phyloP scores from a whole-genome alignment of 2,113 vertebrate species.

The Mobula birostris region DNA sequence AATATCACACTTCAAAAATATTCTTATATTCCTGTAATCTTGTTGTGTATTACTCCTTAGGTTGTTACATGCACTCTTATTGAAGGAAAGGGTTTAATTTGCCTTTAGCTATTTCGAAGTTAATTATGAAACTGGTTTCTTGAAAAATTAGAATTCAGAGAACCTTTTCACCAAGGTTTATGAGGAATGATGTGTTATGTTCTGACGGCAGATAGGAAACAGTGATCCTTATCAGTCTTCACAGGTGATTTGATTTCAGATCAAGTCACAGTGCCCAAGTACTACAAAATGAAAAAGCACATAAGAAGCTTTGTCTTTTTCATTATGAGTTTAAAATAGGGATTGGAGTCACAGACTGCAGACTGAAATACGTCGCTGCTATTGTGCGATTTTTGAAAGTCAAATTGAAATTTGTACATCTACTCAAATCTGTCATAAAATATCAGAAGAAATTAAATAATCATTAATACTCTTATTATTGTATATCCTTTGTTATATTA shows the following conservation, averaged over 20 bases:
- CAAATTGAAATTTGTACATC: background rate
- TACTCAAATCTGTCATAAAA: background rate
- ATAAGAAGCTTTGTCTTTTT: background rate
- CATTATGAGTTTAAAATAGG: background rate
- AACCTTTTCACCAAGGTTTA: background rate
- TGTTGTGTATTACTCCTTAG: background rate
- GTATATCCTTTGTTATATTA: background rate
- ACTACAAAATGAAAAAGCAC: conserved; percentile 11
- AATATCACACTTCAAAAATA: conserved; percentile 25
- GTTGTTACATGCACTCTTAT: conserved; percentile 16
- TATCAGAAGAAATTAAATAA: background rate
- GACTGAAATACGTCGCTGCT: background rate
- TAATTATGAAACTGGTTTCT: conserved; percentile 17
- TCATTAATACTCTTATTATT: background rate
- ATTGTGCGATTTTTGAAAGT: background rate
- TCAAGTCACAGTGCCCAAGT: background rate
- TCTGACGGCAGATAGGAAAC: background rate
- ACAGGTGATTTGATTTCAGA: conserved; percentile 29
- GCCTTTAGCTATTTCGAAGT: background rate
- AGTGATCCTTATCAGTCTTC: conserved; percentile 13
- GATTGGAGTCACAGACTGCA: background rate
- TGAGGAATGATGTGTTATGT: background rate
- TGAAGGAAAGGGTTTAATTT: background rate
- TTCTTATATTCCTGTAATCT: conserved; percentile 19
- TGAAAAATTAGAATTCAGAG: conserved; percentile 33